phyloP scores from a whole-genome alignment of 1,140 invertebrate species.

The Apis cerana region DNA sequence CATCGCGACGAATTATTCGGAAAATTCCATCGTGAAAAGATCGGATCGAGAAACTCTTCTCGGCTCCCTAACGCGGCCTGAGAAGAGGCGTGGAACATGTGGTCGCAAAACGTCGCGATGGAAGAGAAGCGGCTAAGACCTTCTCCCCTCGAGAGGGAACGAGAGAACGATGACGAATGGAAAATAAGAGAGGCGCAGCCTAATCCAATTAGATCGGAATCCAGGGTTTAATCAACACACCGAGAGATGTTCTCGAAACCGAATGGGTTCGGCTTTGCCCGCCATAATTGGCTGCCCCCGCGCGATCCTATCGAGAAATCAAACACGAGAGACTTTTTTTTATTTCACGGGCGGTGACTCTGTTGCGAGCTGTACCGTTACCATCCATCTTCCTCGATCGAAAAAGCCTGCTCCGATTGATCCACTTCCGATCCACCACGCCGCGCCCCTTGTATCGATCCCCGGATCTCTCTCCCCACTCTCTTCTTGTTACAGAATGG shows the following conservation, averaged over 20 bases:
- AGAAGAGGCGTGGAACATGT: neutral
- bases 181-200: slow-evolving; percentile 45
- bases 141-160: neutral
- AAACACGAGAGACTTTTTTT: slow-evolving; percentile 56
- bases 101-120: neutral
- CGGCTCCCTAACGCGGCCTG: neutral
- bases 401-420: neutral
- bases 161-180: slow-evolving; percentile 61
- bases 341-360: slow-evolving; percentile 18
- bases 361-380: slow-evolving; percentile 57
- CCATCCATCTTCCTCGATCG: slow-evolving; percentile 40
- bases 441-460: neutral
- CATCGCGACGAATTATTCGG: too few species aligned
- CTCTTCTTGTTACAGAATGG: too few species aligned
- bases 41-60: slow-evolving; percentile 5
- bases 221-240: slow-evolving; percentile 66
- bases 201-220: slow-evolving; percentile 76
- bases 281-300: slow-evolving; percentile 63
- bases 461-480: too few species aligned
- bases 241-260: slow-evolving; percentile 31
- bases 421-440: neutral
- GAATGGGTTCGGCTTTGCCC: neutral
- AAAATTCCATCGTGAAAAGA: too few species aligned
- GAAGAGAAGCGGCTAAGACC: neutral
- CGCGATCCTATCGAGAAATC: slow-evolving; percentile 65